Percentiles rank a stretch among this genome's conserved stretches.
These are phyloP conservation scores for Synodontis membranacea DNA, from an alignment of 2,113 vertebrate genomes.

Conservation along the genomic window DNA sequence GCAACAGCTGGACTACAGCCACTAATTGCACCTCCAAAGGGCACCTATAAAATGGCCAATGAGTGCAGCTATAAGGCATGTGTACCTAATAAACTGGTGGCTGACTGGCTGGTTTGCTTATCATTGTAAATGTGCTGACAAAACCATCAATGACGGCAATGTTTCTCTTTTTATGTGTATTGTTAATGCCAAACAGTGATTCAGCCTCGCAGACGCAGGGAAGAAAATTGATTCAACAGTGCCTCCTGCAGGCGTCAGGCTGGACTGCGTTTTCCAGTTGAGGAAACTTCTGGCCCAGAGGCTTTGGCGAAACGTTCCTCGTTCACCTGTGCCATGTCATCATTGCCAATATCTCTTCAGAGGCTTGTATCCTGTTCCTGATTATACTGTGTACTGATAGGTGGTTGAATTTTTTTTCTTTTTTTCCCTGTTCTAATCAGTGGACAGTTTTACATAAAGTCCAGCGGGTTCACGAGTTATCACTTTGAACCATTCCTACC, in stretches of 20 bases:
- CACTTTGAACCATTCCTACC: not conserved
- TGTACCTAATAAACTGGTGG: constrained; percentile 19
- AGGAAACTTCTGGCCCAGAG: constrained; percentile 12
- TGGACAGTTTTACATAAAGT: not conserved
- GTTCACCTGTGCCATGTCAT: not conserved
- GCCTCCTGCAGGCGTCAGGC: constrained; percentile 38
- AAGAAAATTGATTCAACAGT: constrained; percentile 54
- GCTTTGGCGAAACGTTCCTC: not conserved
- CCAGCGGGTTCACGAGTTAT: not conserved
- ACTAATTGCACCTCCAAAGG: constrained; percentile 16
- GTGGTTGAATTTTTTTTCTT: not conserved
- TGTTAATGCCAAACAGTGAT: constrained; percentile 20
- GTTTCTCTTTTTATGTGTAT: constrained; percentile 16
- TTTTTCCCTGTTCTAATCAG: not conserved
- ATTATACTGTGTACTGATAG: not conserved
- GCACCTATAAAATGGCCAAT: constrained; percentile 8
- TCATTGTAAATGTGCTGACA: constrained; percentile 22
- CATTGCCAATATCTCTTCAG: not conserved
- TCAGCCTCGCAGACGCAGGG: not conserved
- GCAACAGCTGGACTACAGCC: not conserved
- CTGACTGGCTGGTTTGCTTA: not conserved
- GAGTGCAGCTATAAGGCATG: not conserved
- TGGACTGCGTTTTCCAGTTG: constrained; percentile 39
- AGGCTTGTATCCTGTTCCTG: not conserved
- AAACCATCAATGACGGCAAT: not conserved